phyloP scores from a whole-genome alignment of 2,113 vertebrate species.

The Hyaena hyaena region DNA sequence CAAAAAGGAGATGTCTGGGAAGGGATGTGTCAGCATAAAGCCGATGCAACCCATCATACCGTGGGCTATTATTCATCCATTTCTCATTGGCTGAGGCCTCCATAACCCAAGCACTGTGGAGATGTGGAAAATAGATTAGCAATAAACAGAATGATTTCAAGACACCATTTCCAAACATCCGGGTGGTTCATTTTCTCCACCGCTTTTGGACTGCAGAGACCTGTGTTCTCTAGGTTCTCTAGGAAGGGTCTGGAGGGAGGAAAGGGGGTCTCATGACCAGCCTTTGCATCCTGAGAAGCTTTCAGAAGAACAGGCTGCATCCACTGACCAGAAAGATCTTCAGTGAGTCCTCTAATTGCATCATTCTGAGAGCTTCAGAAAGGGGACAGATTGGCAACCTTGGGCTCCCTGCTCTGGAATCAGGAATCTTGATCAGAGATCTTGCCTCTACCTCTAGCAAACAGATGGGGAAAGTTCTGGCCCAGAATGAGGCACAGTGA shows the following conservation, averaged over 20 bases:
- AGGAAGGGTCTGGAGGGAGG: accelerated
- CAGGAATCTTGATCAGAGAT: too few species aligned
- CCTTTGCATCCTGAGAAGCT: accelerated
- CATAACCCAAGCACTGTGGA: too few species aligned
- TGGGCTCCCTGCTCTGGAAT: accelerated
- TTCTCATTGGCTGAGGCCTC: neutral
- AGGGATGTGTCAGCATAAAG: neutral
- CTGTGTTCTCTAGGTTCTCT: accelerated
- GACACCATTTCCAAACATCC: too few species aligned
- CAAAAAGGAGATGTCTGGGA: neutral
- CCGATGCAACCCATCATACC: neutral
- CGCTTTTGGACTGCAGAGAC: accelerated
- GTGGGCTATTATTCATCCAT: accelerated
- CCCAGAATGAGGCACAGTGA: too few species aligned
- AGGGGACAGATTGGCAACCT: neutral
- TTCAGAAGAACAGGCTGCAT: accelerated
- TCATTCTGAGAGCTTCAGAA: neutral
- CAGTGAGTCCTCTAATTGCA: accelerated
- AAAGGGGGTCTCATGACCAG: accelerated
- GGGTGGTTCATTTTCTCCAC: neutral
- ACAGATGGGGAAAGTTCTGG: accelerated
- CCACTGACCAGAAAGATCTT: accelerated
- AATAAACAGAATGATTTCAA: neutral
- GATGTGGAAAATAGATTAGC: neutral
- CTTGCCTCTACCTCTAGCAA: neutral